Conservation (phyloP, 2,888 invertebrate species). For the Xylophagus ater region DNA sequence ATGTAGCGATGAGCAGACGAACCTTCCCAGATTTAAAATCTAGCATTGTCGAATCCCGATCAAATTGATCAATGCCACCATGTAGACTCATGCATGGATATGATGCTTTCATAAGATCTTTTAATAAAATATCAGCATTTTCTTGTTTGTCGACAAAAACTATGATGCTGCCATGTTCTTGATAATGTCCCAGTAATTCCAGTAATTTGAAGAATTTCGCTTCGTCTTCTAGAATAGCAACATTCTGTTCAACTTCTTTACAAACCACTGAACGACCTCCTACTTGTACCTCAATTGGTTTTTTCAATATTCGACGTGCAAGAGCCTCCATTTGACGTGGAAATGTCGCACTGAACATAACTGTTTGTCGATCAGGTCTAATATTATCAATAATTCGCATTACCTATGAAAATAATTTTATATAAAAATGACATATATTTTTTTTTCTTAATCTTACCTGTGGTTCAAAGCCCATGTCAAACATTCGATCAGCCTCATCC, state of each 20-base stretch:
- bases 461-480: slow-evolving; percentile 96
- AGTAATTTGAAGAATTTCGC: slow-evolving; percentile 95
- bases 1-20: slow-evolving; percentile 89
- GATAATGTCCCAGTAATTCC: slow-evolving; percentile 92
- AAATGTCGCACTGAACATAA: slow-evolving; percentile 98
- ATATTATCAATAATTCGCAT: slow-evolving; percentile 97
- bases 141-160: slow-evolving; percentile 99
- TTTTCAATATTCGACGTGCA: slow-evolving; percentile 82
- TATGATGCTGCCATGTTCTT: slow-evolving; percentile 81
- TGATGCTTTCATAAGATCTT: slow-evolving; percentile 91
- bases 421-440: neutral
- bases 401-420: slow-evolving; percentile 44
- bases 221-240: slow-evolving; percentile 87
- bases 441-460: slow-evolving; percentile 25
- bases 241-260: slow-evolving; percentile 94
- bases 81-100: slow-evolving; percentile 96
- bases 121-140: slow-evolving; percentile 83
- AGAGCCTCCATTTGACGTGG: slow-evolving; percentile 98
- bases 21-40: slow-evolving; percentile 95
- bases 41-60: slow-evolving; percentile 92
- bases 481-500: slow-evolving; percentile 99
- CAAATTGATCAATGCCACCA: slow-evolving; percentile 99
- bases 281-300: slow-evolving; percentile 95
- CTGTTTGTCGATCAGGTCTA: slow-evolving; percentile 92
- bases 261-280: slow-evolving; percentile 95